These are phyloP conservation scores for Ranitomeya variabilis DNA, from an alignment of 2,113 vertebrate genomes.

Conservation along the genomic window DNA sequence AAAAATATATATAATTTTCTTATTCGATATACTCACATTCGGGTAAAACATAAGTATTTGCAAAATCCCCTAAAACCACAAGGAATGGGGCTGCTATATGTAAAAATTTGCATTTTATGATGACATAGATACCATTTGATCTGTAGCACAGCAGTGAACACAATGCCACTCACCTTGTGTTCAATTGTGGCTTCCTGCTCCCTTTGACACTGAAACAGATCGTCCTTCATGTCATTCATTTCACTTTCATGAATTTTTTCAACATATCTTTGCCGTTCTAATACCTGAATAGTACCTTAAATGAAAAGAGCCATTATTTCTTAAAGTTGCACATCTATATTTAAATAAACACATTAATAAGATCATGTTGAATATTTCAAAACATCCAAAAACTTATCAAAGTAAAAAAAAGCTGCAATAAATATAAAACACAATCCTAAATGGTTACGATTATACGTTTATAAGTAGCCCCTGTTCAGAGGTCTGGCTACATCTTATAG, in stretches of 20 bases:
- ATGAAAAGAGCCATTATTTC: conserved; percentile 35
- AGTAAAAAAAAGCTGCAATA: not conserved
- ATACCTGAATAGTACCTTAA: conserved; percentile 84
- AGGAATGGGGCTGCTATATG: too few species aligned
- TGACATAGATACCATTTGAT: too few species aligned
- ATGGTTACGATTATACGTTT: not conserved
- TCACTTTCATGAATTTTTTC: conserved; percentile 73
- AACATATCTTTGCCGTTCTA: conserved; percentile 77
- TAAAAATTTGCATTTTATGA: too few species aligned
- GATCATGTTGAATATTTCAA: not conserved
- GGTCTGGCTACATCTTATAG: not conserved
- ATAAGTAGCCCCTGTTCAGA: not conserved
- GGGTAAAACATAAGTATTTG: too few species aligned
- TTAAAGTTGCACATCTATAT: not conserved
- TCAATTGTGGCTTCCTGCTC: conserved; percentile 66
- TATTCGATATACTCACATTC: too few species aligned
- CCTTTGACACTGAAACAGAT: conserved; percentile 72
- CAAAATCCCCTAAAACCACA: too few species aligned
- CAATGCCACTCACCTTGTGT: conserved; percentile 68
- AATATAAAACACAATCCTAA: not conserved
- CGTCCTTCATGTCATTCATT: conserved; percentile 71
- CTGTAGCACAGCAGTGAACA: not conserved
- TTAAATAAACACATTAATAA: not conserved
- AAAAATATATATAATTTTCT: too few species aligned
- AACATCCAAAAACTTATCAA: not conserved